These are phyloP conservation scores for Pleuronectes platessa DNA, from an alignment of 2,113 vertebrate species.

Conservation along the genomic window DNA sequence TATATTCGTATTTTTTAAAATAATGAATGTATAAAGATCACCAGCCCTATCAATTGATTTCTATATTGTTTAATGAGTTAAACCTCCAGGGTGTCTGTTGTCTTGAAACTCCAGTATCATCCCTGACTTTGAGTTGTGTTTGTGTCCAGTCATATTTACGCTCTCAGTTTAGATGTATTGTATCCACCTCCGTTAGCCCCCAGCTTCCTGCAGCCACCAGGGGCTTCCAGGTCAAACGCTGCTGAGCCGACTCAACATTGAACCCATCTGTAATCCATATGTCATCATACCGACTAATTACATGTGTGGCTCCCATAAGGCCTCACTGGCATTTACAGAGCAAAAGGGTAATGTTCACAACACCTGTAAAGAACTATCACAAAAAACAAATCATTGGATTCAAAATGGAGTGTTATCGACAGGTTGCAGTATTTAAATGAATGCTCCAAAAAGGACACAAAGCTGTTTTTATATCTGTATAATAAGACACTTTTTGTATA, in stretches of 20 bases:
- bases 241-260: not conserved
- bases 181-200: not conserved
- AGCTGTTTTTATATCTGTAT: constrained; percentile 15
- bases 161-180: constrained; percentile 1
- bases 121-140: constrained; percentile 18
- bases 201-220: not conserved
- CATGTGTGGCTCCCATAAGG: not conserved
- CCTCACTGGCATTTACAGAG: constrained; percentile 20
- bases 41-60: not conserved
- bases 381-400: constrained; percentile 1
- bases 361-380: constrained; percentile 20
- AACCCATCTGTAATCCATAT: not conserved
- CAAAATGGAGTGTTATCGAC: not conserved
- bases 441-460: not conserved
- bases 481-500: constrained; percentile 28
- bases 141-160: constrained; percentile 5
- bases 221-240: not conserved
- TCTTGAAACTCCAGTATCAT: not conserved
- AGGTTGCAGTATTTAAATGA: not conserved
- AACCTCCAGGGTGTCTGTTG: not conserved
- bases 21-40: not conserved
- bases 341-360: not conserved
- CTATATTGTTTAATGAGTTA: not conserved
- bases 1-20: constrained; percentile 5
- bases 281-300: not conserved